Evolutionary conservation across 1,140 invertebrate species (phyloP).

Genomic region (Doryteuthis pealeii): DNA sequence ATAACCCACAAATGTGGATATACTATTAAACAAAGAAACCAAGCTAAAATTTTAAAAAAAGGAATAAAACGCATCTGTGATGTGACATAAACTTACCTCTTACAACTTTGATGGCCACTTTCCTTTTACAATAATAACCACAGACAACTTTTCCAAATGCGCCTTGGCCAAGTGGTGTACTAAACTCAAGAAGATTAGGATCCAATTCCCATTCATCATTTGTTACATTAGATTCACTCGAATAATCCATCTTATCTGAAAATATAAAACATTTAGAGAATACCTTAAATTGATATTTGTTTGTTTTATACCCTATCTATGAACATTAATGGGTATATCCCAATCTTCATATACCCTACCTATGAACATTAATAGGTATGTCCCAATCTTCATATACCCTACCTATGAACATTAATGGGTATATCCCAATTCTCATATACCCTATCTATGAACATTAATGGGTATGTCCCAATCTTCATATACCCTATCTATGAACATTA

Average conservation of each 20-base stretch:
- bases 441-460: no score
- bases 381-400: no score
- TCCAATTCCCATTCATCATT: constrained; percentile 92
- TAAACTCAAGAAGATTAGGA: constrained; percentile 81
- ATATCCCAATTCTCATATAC: no score
- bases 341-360: no score
- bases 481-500: no score
- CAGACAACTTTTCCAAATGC: constrained; percentile 76
- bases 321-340: no score
- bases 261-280: not conserved
- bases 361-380: no score
- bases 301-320: not conserved
- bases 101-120: constrained; percentile 56
- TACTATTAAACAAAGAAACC: no score
- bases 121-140: constrained; percentile 50
- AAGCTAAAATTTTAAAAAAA: no score
- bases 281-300: not conserved
- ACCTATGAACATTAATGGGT: no score
- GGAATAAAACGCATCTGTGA: not conserved
- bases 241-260: constrained; percentile 50
- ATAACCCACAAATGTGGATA: no score
- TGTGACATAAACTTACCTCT: constrained; percentile 42
- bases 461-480: no score
- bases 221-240: constrained; percentile 46
- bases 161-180: constrained; percentile 89